A percentile compares a stretch with the other conserved stretches of the same genome.
Conservation (phyloP, 2,888 invertebrate species). For the Xylota segnis region DNA sequence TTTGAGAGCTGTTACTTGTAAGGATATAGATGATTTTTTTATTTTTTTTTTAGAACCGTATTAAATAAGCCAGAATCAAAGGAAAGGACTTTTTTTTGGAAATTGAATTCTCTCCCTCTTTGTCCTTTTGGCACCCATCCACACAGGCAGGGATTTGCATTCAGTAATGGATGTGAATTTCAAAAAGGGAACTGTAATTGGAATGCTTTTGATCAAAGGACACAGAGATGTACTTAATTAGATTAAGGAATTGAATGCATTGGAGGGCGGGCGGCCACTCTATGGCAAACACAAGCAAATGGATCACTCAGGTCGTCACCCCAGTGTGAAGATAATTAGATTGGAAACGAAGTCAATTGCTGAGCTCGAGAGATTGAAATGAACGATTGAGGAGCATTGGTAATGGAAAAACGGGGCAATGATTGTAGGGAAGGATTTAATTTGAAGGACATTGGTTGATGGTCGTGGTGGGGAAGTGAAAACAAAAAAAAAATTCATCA, state of each 20-base stretch:
- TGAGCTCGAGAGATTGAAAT: constrained; percentile 35
- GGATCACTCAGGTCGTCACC: constrained; percentile 54
- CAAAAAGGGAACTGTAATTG: constrained; percentile 59
- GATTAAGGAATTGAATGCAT: constrained; percentile 62
- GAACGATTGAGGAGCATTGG: constrained; percentile 19
- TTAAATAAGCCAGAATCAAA: constrained; percentile 56
- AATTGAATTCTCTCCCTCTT: constrained; percentile 16
- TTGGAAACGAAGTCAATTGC: constrained; percentile 68
- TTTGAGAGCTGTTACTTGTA: constrained; percentile 27
- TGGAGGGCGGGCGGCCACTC: constrained; percentile 7
- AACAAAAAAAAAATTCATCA: not conserved
- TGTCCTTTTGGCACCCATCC: not conserved
- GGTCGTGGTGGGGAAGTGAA: not conserved
- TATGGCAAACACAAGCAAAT: constrained; percentile 52
- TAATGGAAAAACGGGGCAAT: constrained; percentile 6
- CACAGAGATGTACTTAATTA: constrained; percentile 49
- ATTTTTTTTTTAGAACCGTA: constrained; percentile 15
- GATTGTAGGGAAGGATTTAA: constrained; percentile 19
- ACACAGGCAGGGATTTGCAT: constrained; percentile 5
- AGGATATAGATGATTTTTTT: constrained; percentile 4
- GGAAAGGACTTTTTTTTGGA: constrained; percentile 9
- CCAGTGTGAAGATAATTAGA: constrained; percentile 65
- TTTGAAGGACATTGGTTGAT: constrained; percentile 9
- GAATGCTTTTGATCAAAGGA: constrained; percentile 68
- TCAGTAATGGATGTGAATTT: constrained; percentile 8